Base-by-base conservation (phyloP, 2,888 invertebrate species). In the Yponomeuta sedellus region DNA sequence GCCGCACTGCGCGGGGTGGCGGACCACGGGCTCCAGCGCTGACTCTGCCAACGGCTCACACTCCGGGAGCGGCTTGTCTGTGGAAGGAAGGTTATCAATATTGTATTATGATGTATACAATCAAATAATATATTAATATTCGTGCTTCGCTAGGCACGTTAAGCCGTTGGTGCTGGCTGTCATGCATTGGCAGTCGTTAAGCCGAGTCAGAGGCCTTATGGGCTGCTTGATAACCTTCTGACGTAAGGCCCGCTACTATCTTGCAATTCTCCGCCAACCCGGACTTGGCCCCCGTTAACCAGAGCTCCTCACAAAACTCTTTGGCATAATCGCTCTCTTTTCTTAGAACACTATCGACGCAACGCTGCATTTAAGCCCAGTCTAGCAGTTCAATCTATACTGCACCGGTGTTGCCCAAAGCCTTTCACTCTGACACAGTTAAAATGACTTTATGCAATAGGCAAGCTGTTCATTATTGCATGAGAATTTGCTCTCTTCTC, bases 51-150 rank as follows among this genome's bases (percentile, higher is more conserved):
- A 66, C 1, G 83, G 66, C 0, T 77, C 69, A 2, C 83, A 75
- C 69, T 81, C 83, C 39, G 86, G 88, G 66, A 89, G 77, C n/a
- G 88, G 78, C 76, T 91, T 90, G 62, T 89, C 91, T 91, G 85
- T 68, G 39, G 70, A 40, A 52, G 22, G 52, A 63, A 10, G 22
- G 40, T 16, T 8, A 20, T 6, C 12, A 2, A 34, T 28, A 61
- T 16, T 1, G 3, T 52, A 16, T 4, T 0, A 44, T 12, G 6
- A 25, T 25, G 25, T 25, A 25, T 25, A 25, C 25, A 25, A 25
- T 3, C 25, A 4, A 25, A n/a, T n/a, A n/a, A n/a, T n/a, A n/a
- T n/a, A n/a, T n/a, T n/a, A n/a, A n/a, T n/a, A n/a, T n/a, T n/a
- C n/a, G n/a, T n/a, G n/a, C n/a, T n/a, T n/a, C n/a, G n/a, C n/a